These are phyloP conservation scores for Nycticryphes semicollaris DNA, from an alignment of 2,113 vertebrate genomes.

Conservation along the genomic window DNA sequence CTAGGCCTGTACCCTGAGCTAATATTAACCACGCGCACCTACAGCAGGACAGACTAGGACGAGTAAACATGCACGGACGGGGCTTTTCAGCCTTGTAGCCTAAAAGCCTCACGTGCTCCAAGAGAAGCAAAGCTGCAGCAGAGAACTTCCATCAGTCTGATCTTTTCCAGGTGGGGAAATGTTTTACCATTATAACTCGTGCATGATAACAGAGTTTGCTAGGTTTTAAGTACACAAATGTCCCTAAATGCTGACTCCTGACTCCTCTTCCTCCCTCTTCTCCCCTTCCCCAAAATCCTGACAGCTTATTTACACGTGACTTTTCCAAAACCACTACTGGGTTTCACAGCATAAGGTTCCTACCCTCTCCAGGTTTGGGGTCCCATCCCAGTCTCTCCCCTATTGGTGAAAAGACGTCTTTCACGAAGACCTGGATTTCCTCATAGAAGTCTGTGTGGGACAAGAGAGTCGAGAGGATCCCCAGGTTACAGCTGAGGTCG, in stretches of 20 bases:
- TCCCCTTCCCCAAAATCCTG: not conserved
- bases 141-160: not conserved
- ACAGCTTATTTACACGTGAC: not conserved
- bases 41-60: not conserved
- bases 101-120: not conserved
- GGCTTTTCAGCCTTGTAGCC: not conserved
- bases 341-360: not conserved
- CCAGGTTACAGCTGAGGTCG: slow-evolving; percentile 98
- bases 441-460: slow-evolving; percentile 97
- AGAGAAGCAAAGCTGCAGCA: not conserved
- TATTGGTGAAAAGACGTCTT: slow-evolving; percentile 94
- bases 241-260: not conserved
- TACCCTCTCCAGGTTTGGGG: slow-evolving; percentile 92
- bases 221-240: not conserved
- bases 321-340: not conserved
- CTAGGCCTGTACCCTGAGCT: not conserved
- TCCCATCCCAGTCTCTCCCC: slow-evolving; percentile 96
- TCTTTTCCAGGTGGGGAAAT: not conserved
- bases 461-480: slow-evolving; percentile 91
- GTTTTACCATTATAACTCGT: not conserved
- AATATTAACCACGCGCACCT: not conserved
- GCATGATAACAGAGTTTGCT: not conserved
- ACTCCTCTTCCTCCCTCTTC: not conserved
- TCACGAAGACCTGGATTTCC: slow-evolving; percentile 94
- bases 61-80: fast-evolving